These are phyloP conservation scores for Amblyopsis rosae DNA, from an alignment of 2,113 vertebrate species.

Conservation along the genomic window DNA sequence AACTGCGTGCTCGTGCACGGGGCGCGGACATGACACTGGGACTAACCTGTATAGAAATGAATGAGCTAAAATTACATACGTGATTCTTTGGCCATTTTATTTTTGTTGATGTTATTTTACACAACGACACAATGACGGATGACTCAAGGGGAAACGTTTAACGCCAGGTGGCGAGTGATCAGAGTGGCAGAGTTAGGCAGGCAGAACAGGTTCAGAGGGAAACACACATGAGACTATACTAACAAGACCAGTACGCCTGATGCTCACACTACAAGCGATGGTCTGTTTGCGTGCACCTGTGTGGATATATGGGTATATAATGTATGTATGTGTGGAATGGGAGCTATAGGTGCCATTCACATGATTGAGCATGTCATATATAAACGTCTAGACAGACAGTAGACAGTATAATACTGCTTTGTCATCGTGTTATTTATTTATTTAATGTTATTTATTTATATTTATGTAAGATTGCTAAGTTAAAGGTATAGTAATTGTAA, in stretches of 20 bases:
- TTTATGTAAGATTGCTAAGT: too few species aligned
- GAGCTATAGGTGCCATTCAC: slow-evolving; percentile 13
- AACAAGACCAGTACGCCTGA: slow-evolving; percentile 10
- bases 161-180: slow-evolving; percentile 3
- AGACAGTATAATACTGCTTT: too few species aligned
- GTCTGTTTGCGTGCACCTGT: slow-evolving; percentile 9
- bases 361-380: neutral
- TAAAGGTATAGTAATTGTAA: too few species aligned
- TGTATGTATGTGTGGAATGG: slow-evolving; percentile 13
- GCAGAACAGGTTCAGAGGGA: slow-evolving; percentile 26
- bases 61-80: too few species aligned
- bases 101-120: neutral
- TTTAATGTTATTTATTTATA: too few species aligned
- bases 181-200: slow-evolving; percentile 33
- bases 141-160: slow-evolving; percentile 20
- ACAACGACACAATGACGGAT: neutral
- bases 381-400: too few species aligned
- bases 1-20: too few species aligned
- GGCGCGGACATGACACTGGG: too few species aligned
- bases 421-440: too few species aligned
- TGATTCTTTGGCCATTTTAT: neutral
- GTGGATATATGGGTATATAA: neutral
- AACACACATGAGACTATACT: slow-evolving; percentile 23
- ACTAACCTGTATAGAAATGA: neutral
- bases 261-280: slow-evolving; percentile 7